Evolutionary conservation across 2,113 vertebrate species (phyloP).

Genomic region (Eurystomus gularis): DNA sequence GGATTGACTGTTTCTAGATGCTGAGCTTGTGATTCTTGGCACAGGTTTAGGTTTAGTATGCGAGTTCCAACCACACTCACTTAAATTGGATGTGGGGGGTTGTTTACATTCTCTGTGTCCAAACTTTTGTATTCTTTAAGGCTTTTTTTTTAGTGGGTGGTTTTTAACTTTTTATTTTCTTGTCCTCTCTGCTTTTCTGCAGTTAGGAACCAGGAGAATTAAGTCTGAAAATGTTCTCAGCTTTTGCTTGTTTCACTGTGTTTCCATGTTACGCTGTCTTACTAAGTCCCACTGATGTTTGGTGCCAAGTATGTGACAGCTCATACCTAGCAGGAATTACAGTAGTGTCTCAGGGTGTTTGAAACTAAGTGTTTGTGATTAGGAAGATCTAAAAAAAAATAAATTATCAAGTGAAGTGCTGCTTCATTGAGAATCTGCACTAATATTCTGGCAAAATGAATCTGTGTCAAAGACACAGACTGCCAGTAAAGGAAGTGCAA

Average conservation of each 20-base stretch:
- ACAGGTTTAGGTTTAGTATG: not conserved
- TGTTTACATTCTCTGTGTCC: not conserved
- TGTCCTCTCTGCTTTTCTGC: not conserved
- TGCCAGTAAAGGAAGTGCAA: not conserved
- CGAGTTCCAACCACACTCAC: accelerated
- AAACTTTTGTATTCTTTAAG: not conserved
- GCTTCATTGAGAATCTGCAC: not conserved
- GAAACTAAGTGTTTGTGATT: not conserved
- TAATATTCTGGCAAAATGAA: not conserved
- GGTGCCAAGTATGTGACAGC: not conserved
- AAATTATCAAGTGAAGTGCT: not conserved
- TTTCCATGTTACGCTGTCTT: not conserved
- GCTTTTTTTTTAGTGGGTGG: not conserved
- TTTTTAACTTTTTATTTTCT: not conserved
- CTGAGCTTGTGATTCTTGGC: not conserved
- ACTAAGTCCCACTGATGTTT: accelerated
- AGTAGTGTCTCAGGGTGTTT: not conserved
- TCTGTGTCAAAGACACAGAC: not conserved
- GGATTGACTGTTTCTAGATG: not conserved
- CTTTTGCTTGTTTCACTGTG: not conserved
- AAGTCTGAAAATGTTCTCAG: not conserved
- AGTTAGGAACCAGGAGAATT: not conserved
- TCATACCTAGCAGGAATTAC: not conserved
- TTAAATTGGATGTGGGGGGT: not conserved
- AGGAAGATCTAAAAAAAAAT: not conserved